Conservation (phyloP, 2,113 vertebrate genomes). For the Ailurus styani region DNA sequence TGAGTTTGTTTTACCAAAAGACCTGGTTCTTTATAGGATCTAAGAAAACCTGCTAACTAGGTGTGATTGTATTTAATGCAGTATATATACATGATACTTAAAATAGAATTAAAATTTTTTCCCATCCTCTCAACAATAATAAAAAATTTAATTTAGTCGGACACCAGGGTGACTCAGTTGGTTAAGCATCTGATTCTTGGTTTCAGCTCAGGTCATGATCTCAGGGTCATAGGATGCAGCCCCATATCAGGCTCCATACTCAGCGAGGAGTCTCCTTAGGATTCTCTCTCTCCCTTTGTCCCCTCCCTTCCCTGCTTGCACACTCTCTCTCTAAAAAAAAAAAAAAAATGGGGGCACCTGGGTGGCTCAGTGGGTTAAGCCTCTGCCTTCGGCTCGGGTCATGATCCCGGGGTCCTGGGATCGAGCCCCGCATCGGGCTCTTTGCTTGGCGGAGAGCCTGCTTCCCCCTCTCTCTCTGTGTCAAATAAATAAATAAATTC, state of each 20-base stretch:
- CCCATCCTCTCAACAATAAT: neutral
- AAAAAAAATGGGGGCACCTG: too few species aligned
- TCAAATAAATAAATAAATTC: too few species aligned
- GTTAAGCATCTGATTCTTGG: neutral
- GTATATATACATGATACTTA: neutral
- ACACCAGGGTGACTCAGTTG: neutral
- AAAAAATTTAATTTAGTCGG: neutral
- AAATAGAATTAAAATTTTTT: neutral
- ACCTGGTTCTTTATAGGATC: neutral
- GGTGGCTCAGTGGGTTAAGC: too few species aligned
- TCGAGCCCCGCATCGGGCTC: too few species aligned
- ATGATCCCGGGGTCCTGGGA: too few species aligned
- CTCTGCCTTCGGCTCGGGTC: too few species aligned
- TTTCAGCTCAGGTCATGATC: neutral
- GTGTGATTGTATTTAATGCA: neutral
- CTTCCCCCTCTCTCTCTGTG: too few species aligned
- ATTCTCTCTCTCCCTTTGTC: neutral
- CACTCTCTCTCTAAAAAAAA: neutral
- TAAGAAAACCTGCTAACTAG: neutral
- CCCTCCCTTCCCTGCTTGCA: neutral
- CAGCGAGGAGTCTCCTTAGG: neutral
- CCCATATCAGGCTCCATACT: neutral
- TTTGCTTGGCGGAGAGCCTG: too few species aligned
- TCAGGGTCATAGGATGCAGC: neutral
- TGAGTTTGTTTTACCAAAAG: constrained; percentile 26